These are phyloP conservation scores for Leptinotarsa texana DNA, from an alignment of 1,140 invertebrate genomes.

Conservation along the genomic window DNA sequence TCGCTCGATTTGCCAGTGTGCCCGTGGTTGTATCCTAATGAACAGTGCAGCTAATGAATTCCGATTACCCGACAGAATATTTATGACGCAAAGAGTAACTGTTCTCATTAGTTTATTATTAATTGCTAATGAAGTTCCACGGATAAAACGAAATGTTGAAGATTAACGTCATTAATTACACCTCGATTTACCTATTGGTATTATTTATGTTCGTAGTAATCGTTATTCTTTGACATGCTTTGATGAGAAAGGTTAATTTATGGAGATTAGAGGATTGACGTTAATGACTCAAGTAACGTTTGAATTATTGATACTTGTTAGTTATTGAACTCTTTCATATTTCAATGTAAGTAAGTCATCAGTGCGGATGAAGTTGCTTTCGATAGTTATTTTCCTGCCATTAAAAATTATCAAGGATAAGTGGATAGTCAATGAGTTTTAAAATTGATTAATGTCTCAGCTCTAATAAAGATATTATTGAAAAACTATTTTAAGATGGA, in stretches of 20 bases:
- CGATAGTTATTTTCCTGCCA: no score
- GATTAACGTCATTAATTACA: constrained; percentile 2
- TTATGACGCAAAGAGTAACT: constrained; percentile 1
- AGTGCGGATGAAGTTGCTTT: no score
- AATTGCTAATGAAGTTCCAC: constrained; percentile 1
- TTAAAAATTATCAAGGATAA: no score
- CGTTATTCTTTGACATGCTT: background rate
- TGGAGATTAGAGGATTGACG: background rate
- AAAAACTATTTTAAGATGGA: no score
- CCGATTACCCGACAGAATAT: background rate
- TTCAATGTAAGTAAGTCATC: no score
- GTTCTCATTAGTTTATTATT: constrained; percentile 1
- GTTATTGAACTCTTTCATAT: background rate
- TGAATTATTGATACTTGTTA: background rate
- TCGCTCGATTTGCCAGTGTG: background rate
- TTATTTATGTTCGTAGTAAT: background rate
- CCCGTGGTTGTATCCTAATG: background rate
- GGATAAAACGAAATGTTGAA: constrained; percentile 6
- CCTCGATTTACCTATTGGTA: constrained; percentile 2
- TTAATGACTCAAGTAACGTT: background rate
- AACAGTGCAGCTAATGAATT: background rate
- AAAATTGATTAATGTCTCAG: no score
- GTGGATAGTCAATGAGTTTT: no score
- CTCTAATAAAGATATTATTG: no score
- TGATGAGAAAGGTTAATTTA: background rate